A percentile compares a stretch with the other conserved stretches of the same genome.
Evolutionary conservation across 2,113 vertebrate species (phyloP).

Genomic region (Phocoena phocoena): DNA sequence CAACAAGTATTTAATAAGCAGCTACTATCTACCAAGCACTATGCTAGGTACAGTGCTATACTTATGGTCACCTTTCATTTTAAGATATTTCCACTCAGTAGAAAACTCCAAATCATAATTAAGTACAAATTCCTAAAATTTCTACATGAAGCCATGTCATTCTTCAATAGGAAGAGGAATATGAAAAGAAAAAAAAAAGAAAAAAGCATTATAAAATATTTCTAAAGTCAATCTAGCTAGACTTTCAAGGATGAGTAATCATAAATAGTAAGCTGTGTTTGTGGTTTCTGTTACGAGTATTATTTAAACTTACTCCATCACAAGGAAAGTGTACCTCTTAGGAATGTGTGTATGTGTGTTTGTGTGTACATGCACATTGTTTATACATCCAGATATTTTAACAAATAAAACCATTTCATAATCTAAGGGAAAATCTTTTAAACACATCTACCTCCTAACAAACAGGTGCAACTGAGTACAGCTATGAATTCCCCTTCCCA

Average conservation of each 20-base stretch:
- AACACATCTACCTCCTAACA: conserved; percentile 54
- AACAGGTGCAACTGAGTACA: conserved; percentile 79
- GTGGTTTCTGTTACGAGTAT: background rate
- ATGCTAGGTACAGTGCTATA: background rate
- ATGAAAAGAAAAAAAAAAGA: background rate
- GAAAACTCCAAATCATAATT: conserved; percentile 55
- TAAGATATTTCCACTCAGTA: conserved; percentile 43
- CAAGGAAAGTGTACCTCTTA: background rate
- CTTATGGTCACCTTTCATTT: conserved; percentile 38
- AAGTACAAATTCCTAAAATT: conserved; percentile 53
- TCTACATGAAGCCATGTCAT: conserved; percentile 23
- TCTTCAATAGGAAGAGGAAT: conserved; percentile 9
- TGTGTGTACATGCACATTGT: background rate
- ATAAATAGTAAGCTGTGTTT: conserved; percentile 43
- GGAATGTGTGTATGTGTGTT: background rate
- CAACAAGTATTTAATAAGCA: conserved; percentile 64
- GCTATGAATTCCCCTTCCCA: conserved; percentile 76
- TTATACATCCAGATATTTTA: conserved; percentile 38
- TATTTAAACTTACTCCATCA: conserved; percentile 40
- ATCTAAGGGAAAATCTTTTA: conserved; percentile 50
- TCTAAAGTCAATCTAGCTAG: conserved; percentile 40
- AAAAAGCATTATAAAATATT: background rate
- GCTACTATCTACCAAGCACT: conserved; percentile 29
- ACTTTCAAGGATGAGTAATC: conserved; percentile 57
- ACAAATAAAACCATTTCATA: conserved; percentile 62